phyloP scores from a whole-genome alignment of 1,140 invertebrate species.

The Bombus sylvicola region DNA sequence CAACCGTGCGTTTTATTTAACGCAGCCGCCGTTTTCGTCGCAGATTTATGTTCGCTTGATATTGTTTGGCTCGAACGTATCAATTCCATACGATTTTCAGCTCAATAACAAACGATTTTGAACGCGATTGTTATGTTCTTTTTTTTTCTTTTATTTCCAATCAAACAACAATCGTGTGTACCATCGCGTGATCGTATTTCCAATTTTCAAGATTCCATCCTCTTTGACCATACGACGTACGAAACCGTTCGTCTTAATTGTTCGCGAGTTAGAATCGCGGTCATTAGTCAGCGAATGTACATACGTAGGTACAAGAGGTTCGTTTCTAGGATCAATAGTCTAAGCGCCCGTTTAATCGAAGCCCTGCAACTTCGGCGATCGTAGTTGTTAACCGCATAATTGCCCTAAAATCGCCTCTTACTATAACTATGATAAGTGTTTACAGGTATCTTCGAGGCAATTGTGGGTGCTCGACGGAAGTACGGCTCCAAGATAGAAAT shows the following conservation, averaged over 20 bases:
- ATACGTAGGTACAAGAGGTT: background rate
- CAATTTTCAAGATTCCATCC: background rate
- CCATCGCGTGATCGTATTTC: background rate
- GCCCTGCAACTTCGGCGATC: slow-evolving; percentile 17
- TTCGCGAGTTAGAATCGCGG: background rate
- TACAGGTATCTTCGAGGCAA: slow-evolving; percentile 43
- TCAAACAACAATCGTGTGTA: background rate
- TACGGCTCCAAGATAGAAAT: background rate
- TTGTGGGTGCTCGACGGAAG: slow-evolving; percentile 32
- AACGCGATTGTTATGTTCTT: background rate
- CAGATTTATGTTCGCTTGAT: slow-evolving; percentile 22
- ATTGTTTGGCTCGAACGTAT: background rate
- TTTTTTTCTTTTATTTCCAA: background rate
- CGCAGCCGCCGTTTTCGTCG: background rate
- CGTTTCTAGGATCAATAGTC: slow-evolving; percentile 38
- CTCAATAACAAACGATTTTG: background rate
- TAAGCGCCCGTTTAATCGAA: slow-evolving; percentile 42
- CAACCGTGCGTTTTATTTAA: slow-evolving; percentile 20
- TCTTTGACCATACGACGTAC: background rate
- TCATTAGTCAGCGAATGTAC: background rate
- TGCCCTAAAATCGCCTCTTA: slow-evolving; percentile 35
- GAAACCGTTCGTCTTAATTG: slow-evolving; percentile 8
- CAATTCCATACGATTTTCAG: slow-evolving; percentile 7
- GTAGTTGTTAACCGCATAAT: slow-evolving; percentile 40
- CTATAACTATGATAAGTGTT: slow-evolving; percentile 45